Percentiles rank a stretch among this genome's conserved stretches.
Conservation (phyloP, 2,888 invertebrate species). For the Crematogaster levior region DNA sequence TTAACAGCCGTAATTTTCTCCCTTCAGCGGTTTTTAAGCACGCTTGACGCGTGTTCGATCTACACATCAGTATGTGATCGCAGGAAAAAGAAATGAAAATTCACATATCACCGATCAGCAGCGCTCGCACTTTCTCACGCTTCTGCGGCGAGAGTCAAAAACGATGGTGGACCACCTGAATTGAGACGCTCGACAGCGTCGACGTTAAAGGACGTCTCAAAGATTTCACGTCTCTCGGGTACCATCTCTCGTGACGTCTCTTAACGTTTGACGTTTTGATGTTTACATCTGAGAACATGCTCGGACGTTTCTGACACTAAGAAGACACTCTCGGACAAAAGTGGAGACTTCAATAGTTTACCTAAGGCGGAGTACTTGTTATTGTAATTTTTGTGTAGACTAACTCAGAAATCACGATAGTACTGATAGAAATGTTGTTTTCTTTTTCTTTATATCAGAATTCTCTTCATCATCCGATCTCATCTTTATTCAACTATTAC, state of each 20-base stretch:
- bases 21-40: constrained; percentile 49
- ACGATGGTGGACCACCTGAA: neutral
- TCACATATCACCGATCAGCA: neutral
- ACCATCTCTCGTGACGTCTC: no score
- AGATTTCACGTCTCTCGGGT: neutral
- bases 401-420: neutral
- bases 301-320: neutral
- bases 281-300: neutral
- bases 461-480: neutral
- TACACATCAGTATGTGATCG: constrained; percentile 28
- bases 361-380: neutral
- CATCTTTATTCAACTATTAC: neutral
- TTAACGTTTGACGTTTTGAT: no score
- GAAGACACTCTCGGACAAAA: neutral
- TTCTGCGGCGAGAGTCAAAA: neutral
- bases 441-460: neutral
- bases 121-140: neutral
- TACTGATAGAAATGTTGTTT: neutral
- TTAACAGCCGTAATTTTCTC: constrained; percentile 46
- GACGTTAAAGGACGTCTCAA: neutral
- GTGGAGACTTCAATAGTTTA: neutral
- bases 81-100: neutral
- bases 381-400: neutral
- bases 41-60: constrained; percentile 45
- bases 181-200: neutral